These are phyloP conservation scores for Pectinophora gossypiella DNA, from an alignment of 1,140 invertebrate species.

Conservation along the genomic window DNA sequence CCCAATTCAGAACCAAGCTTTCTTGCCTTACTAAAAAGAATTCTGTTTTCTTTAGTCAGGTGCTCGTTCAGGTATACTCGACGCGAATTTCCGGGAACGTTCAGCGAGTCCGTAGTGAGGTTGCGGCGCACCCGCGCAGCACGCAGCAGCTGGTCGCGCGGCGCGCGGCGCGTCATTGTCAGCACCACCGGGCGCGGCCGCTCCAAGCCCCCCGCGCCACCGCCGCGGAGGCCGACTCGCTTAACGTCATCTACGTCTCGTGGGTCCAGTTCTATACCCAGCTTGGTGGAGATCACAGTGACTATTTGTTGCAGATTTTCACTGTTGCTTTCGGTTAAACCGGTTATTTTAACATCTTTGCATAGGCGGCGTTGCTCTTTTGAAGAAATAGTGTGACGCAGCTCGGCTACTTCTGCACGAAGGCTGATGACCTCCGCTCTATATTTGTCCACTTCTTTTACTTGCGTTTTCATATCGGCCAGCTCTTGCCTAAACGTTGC, in stretches of 20 bases:
- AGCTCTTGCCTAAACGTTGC: too few species aligned
- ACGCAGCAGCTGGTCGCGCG: constrained; percentile 6
- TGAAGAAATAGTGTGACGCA: too few species aligned
- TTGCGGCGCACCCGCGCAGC: constrained; percentile 6
- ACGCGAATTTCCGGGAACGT: constrained; percentile 1
- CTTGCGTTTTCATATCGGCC: too few species aligned
- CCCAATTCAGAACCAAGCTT: not conserved
- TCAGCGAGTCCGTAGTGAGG: constrained; percentile 7
- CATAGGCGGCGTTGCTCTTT: not conserved
- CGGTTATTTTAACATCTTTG: constrained; percentile 5
- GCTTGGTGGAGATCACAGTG: not conserved
- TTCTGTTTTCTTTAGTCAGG: constrained; percentile 7
- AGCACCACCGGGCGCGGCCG: constrained; percentile 5
- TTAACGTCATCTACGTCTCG: constrained; percentile 7
- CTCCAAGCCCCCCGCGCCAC: not conserved
- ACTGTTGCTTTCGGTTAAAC: not conserved
- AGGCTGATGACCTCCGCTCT: not conserved
- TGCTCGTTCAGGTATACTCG: constrained; percentile 9
- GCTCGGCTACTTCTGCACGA: not conserved
- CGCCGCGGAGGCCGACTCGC: not conserved
- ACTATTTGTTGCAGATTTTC: constrained; percentile 7
- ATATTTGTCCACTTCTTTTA: not conserved
- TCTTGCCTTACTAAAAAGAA: constrained; percentile 10
- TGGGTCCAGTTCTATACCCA: constrained; percentile 1
- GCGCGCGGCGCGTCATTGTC: constrained; percentile 2